These are phyloP conservation scores for Drosophila niveifrons DNA, from an alignment of 2,888 invertebrate species.

Conservation along the genomic window DNA sequence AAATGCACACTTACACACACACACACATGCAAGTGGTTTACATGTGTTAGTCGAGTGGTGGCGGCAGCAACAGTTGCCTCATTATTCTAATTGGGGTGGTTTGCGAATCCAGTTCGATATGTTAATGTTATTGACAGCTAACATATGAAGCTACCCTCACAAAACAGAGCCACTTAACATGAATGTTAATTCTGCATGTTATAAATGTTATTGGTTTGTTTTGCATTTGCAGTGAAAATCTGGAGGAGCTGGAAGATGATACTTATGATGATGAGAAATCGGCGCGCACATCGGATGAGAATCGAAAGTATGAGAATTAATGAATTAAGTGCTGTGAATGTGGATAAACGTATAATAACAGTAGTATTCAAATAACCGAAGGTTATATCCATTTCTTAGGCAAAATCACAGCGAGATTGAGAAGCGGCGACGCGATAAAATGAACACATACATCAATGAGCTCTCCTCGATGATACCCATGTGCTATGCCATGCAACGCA, in stretches of 20 bases:
- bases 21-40: constrained; percentile 16
- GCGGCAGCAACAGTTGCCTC: constrained; percentile 69
- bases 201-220: not conserved
- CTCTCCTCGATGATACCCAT: constrained; percentile 95
- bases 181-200: not conserved
- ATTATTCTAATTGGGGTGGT: constrained; percentile 50
- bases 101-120: constrained; percentile 19
- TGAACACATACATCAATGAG: constrained; percentile 97
- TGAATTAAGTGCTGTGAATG: not conserved
- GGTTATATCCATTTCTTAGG: constrained; percentile 85
- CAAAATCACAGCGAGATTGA: constrained; percentile 99
- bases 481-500: constrained; percentile 96
- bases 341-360: not conserved
- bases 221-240: constrained; percentile 68
- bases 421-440: constrained; percentile 96
- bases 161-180: not conserved
- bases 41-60: constrained; percentile 24
- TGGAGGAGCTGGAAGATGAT: constrained; percentile 88
- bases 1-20: constrained; percentile 18
- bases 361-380: not conserved
- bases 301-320: constrained; percentile 87
- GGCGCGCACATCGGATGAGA: constrained; percentile 88
- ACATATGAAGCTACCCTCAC: not conserved
- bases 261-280: constrained; percentile 90
- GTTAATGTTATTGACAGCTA: not conserved